Percentiles rank a stretch among this genome's conserved stretches.
phyloP scores from a whole-genome alignment of 2,888 invertebrate species.

The Callinectes sapidus region DNA sequence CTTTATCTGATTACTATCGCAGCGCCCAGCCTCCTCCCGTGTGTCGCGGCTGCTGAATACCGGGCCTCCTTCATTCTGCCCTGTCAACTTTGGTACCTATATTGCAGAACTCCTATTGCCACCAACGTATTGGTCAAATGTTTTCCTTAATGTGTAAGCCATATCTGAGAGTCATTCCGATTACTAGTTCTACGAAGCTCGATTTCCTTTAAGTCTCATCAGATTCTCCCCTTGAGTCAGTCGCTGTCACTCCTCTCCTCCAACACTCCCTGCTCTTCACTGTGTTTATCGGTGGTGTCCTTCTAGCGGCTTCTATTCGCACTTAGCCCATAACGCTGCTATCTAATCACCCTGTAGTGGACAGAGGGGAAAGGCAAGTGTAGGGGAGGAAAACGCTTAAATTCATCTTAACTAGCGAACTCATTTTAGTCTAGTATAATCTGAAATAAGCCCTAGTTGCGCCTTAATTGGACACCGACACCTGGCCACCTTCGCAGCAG shows the following conservation, averaged over 20 bases:
- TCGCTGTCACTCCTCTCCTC: neutral
- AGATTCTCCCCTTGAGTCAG: neutral
- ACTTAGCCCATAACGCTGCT: neutral
- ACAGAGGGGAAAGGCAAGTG: conserved; percentile 29
- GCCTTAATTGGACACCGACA: conserved; percentile 54
- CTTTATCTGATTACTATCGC: conserved; percentile 39
- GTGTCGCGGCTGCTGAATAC: neutral
- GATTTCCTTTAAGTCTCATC: neutral
- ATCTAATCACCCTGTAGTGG: conserved; percentile 26
- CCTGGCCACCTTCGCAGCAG: conserved; percentile 38
- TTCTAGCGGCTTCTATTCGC: conserved; percentile 50
- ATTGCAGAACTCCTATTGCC: neutral
- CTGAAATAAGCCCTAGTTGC: conserved; percentile 59
- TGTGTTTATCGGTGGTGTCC: conserved; percentile 31
- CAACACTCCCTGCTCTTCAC: neutral
- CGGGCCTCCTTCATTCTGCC: neutral
- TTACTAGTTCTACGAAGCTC: neutral
- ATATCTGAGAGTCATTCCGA: neutral
- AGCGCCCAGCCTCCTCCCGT: neutral
- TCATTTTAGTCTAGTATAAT: conserved; percentile 33
- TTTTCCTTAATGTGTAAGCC: neutral
- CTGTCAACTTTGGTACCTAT: neutral
- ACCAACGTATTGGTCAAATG: neutral
- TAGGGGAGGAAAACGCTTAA: neutral
- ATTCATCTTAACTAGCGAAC: conserved; percentile 35